A percentile compares a stretch with the other conserved stretches of the same genome.
Conservation (phyloP, 1,140 invertebrate species). For the Akabosia matsudoensis region DNA sequence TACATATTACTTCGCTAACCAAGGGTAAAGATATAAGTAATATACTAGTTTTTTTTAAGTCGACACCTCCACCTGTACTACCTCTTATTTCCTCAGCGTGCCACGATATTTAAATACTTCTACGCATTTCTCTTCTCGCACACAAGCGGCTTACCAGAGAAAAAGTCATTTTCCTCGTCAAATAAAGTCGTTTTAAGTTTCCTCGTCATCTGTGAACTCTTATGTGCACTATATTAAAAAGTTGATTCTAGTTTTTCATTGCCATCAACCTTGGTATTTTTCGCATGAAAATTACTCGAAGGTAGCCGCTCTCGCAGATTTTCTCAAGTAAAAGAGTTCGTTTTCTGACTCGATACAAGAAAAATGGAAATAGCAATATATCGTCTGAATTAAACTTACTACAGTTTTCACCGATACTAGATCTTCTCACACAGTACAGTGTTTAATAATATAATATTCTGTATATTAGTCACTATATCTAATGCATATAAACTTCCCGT, state of each 20-base stretch:
- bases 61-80: not conserved
- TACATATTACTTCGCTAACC: too few species aligned
- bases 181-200: not conserved
- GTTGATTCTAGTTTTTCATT: not conserved
- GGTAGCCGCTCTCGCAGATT: too few species aligned
- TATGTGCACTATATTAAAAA: not conserved
- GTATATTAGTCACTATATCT: too few species aligned
- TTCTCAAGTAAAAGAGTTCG: too few species aligned
- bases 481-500: not conserved
- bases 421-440: too few species aligned
- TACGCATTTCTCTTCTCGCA: too few species aligned
- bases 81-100: not conserved
- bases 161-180: not conserved
- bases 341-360: too few species aligned
- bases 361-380: too few species aligned
- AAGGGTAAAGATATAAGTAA: not conserved
- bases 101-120: too few species aligned
- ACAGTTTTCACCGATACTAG: not conserved
- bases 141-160: too few species aligned
- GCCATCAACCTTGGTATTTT: too few species aligned
- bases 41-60: not conserved
- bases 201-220: not conserved
- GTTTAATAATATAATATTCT: not conserved
- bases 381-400: not conserved
- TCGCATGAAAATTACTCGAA: too few species aligned